phyloP scores from a whole-genome alignment of 1,140 invertebrate species.

The Hycleus cichorii region DNA sequence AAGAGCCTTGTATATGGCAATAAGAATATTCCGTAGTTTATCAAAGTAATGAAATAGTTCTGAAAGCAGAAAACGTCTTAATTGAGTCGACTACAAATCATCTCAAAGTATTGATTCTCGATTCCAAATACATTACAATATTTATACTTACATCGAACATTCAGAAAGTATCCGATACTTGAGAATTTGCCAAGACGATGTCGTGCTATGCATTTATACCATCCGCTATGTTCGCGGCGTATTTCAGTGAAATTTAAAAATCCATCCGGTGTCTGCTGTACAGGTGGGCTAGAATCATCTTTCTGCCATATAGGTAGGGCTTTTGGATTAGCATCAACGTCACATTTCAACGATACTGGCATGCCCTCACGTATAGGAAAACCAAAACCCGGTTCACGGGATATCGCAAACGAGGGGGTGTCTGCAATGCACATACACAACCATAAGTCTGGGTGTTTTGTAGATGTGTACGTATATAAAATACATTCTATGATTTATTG shows the following conservation, averaged over 20 bases:
- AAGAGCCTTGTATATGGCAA: too few species aligned
- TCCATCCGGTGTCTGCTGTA: conserved; percentile 63
- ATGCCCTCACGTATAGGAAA: conserved; percentile 77
- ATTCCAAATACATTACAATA: background rate
- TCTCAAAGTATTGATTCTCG: too few species aligned
- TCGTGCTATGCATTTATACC: conserved; percentile 81
- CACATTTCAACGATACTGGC: conserved; percentile 78
- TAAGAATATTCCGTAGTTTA: too few species aligned
- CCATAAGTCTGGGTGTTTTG: background rate
- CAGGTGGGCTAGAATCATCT: conserved; percentile 52
- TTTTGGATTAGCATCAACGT: conserved; percentile 83
- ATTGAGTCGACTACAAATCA: too few species aligned
- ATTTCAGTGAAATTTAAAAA: conserved; percentile 77
- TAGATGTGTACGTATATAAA: too few species aligned
- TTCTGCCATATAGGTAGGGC: conserved; percentile 80
- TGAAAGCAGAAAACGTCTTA: too few species aligned
- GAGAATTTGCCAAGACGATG: conserved; percentile 76
- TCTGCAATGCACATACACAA: conserved; percentile 49
- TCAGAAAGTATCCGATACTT: conserved; percentile 82
- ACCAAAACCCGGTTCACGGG: conserved; percentile 80
- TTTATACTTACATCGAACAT: conserved; percentile 69
- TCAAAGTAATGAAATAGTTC: too few species aligned
- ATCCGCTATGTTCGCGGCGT: conserved; percentile 68
- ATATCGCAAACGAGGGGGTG: conserved; percentile 83
- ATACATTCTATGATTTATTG: conserved; percentile 12